Evolutionary conservation across 2,888 invertebrate genomes (phyloP), one percentile per base, ranked within the genome.

Genomic region (Acleris emargana): DNA sequence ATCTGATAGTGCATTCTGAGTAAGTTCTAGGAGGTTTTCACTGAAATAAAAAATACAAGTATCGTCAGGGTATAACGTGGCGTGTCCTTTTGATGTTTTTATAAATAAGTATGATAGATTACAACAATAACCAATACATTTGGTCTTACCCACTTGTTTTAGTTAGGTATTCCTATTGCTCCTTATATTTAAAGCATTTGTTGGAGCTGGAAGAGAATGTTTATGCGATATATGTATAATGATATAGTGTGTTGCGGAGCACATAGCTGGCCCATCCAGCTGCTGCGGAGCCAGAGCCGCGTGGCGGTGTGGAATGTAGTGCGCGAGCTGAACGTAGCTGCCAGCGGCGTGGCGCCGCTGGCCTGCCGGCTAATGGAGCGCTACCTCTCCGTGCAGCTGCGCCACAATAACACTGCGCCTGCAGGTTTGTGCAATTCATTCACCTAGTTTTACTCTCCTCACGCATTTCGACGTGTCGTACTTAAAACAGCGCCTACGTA

Each of bases 331-430:
- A 73, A 74, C 0, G 77, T 78, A n/a, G 51, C 68, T 16, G 32
- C 53, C 1, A 69, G 74, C 45, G 87, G 88, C 3, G 75, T 86
- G 2, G 80, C 85, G 2, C 84, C 80, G 0, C 76, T 73, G 57
- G 79, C 86, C 1, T 87, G 88, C 66, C 73, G 74, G 0, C 73
- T 88, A 5, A 43, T 87, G 5, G 87, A 88, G 68, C 76, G 74
- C 1, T 84, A 80, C 62, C 68, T 88, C 17, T 53, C 72, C 32
- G 16, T 61, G 22, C 18, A 74, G 64, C 28, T 75, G 54, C 62
- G 55, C 0, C 13, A 58, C n/a, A 68, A 71, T 43, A 38, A 62
- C 4, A 53, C 67, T 16, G 58, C 62, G 53, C 47, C 55, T 9
- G 52, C 63, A 5, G 68, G 82, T 83, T 28, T 7, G n/a, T 42